phyloP scores from a whole-genome alignment of 2,113 vertebrate genomes.

The Oncorhynchus tshawytscha region DNA sequence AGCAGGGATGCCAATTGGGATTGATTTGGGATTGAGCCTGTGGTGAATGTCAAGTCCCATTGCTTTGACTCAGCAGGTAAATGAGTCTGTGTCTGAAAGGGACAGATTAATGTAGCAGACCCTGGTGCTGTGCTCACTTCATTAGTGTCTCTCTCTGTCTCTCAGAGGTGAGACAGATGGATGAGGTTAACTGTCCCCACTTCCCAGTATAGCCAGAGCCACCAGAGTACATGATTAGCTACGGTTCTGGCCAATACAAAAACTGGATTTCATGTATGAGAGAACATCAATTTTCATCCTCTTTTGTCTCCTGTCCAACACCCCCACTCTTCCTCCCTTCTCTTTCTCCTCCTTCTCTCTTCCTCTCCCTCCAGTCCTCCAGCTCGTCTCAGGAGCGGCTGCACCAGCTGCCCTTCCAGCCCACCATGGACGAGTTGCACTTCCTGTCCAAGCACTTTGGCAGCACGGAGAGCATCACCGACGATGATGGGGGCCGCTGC shows the following conservation, averaged over 20 bases:
- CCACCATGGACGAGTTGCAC: conserved; percentile 89
- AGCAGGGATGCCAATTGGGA: no score
- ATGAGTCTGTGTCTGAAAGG: not conserved
- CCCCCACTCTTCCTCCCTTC: not conserved
- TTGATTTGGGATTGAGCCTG: not conserved
- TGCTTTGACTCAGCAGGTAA: no score
- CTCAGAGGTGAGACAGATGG: not conserved
- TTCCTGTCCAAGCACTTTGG: conserved; percentile 93
- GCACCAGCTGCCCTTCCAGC: conserved; percentile 90
- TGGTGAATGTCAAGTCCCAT: not conserved
- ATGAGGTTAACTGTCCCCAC: not conserved
- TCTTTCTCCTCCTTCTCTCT: conserved; percentile 6
- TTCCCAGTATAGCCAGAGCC: no score
- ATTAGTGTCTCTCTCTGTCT: not conserved
- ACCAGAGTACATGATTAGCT: no score
- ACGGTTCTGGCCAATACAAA: no score
- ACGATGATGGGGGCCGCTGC: conserved; percentile 85
- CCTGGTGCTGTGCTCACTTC: not conserved
- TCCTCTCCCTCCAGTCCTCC: conserved; percentile 76
- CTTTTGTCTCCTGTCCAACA: no score
- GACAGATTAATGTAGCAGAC: conserved; percentile 10
- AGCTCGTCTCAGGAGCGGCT: conserved; percentile 94
- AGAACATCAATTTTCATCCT: not conserved
- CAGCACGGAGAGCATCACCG: conserved; percentile 89
- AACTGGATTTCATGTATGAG: not conserved